Base-by-base conservation (phyloP, 2,888 invertebrate genomes). In the Sphaerophoria rueppellii region DNA sequence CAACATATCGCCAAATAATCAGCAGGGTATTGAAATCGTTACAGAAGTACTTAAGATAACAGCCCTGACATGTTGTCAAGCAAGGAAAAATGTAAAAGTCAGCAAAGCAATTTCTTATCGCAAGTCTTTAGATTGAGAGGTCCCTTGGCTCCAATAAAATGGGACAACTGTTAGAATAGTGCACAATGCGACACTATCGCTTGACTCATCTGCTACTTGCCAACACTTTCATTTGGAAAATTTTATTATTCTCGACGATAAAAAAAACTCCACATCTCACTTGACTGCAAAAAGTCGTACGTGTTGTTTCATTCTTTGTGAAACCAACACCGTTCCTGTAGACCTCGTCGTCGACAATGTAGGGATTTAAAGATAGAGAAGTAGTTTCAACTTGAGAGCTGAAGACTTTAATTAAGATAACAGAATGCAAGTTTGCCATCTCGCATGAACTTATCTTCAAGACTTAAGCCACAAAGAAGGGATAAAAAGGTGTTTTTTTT, bases 91-190 rank as follows among this genome's bases (percentile, higher is more conserved):
- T 14, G 24, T 24, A 24, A 24, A 14, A 58, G 37, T 61, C 11
- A 43, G n/a, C 32, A 24, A 12, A 12, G 43, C 32, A 4, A 35
- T 48, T 50, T 63, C 35, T 35, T 63, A 63, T 48, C 34, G 34
- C 2, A 35, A 34, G 4, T 63, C 11, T 48, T 35, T n/a, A 34
- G 14, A 48, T 48, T 48, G 34, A 48, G 35, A 12, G 4, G 34
- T 63, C 35, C 34, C 48, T 63, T 34, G 48, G 9, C 11, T 50
- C 48, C 6, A 50, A 63, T 63, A 63, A 50, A 63, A 63, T 50
- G 11, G 34, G 14, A 50, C 34, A 63, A 11, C 34, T 55, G 24
- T 7, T 24, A 48, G 34, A 9, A 46, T n/a, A 61, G 24, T 61
- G 61, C 32, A 61, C n/a, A 32, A 3, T n/a, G 48, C 11, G 63